Conservation (phyloP, 2,888 invertebrate genomes). For the Dicycla oo region DNA sequence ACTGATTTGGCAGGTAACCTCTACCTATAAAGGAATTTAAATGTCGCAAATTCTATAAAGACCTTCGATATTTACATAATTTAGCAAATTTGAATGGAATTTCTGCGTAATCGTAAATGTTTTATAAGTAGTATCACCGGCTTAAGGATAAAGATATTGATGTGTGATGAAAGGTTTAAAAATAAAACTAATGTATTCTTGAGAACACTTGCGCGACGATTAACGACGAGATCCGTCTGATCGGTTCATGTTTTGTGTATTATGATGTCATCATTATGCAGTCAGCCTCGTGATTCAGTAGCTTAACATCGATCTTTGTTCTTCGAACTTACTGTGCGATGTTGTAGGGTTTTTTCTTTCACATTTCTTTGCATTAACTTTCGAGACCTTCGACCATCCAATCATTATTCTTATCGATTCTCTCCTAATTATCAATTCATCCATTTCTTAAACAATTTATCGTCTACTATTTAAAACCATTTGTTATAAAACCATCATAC, state of each 20-base stretch:
- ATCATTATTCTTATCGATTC: neutral
- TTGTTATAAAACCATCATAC: slow-evolving; percentile 33
- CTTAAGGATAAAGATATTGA: slow-evolving; percentile 23
- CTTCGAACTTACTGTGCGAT: neutral
- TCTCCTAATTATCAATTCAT: neutral
- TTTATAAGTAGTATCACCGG: slow-evolving; percentile 14
- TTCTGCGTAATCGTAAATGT: slow-evolving; percentile 32
- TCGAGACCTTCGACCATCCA: neutral
- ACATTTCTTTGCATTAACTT: neutral
- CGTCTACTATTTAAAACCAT: neutral
- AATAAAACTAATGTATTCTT: slow-evolving; percentile 48
- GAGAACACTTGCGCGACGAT: neutral
- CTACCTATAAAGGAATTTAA: slow-evolving; percentile 8
- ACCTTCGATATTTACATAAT: slow-evolving; percentile 36
- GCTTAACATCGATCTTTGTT: slow-evolving; percentile 22
- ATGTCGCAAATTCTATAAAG: slow-evolving; percentile 25
- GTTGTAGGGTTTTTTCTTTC: neutral
- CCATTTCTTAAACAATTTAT: neutral
- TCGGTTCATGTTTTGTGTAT: slow-evolving; percentile 31
- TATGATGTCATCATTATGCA: slow-evolving; percentile 47
- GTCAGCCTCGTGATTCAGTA: slow-evolving; percentile 35
- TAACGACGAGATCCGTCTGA: slow-evolving; percentile 25
- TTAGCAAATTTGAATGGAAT: slow-evolving; percentile 41
- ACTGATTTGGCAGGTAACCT: slow-evolving; percentile 17
- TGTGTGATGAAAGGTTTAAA: slow-evolving; percentile 30